Percentiles rank a stretch among this genome's conserved stretches.
These are phyloP conservation scores for Sakesphorus luctuosus DNA, from an alignment of 2,113 vertebrate species.

Conservation along the genomic window DNA sequence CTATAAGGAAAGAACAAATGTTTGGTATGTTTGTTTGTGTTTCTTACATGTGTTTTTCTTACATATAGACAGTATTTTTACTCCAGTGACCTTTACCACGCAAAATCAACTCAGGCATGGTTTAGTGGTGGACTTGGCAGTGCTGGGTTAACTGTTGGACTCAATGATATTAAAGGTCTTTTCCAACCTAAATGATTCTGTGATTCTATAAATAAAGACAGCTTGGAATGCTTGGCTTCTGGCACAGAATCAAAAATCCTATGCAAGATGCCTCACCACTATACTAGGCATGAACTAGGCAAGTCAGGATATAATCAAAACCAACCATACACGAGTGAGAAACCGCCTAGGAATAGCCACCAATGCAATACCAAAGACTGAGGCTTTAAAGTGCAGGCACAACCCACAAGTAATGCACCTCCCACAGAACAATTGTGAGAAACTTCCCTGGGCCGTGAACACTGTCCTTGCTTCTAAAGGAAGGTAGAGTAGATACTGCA, in stretches of 20 bases:
- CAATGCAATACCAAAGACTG: neutral
- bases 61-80: neutral
- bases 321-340: neutral
- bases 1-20: neutral
- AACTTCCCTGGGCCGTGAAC: neutral
- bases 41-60: neutral
- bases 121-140: neutral
- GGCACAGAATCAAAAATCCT: slow-evolving; percentile 43
- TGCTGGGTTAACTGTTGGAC: neutral
- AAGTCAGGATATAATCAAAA: neutral
- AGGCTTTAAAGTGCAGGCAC: neutral
- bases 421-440: neutral
- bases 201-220: slow-evolving; percentile 35
- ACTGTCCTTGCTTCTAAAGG: neutral
- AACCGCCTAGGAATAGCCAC: neutral
- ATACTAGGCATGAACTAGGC: slow-evolving; percentile 3
- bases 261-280: neutral
- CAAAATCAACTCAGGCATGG: neutral
- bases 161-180: neutral
- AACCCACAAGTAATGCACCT: neutral
- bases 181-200: neutral
- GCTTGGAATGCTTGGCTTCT: slow-evolving; percentile 42
- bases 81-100: neutral
- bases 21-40: neutral
- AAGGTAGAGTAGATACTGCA: neutral